Evolutionary conservation across 1,140 invertebrate genomes (phyloP).

Genomic region (Daktulosphaira vitifoliae): DNA sequence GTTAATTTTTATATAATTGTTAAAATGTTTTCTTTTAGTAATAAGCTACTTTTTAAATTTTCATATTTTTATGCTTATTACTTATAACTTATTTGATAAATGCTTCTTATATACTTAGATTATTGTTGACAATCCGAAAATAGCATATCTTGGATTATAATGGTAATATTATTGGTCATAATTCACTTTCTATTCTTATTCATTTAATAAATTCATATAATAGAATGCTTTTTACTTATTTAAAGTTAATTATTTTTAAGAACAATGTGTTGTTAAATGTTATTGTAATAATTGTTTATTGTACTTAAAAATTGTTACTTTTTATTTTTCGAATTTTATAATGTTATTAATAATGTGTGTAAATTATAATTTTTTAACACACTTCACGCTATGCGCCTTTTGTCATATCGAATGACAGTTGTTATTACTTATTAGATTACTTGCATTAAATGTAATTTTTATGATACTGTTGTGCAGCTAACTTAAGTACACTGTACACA

Average conservation of each 20-base stretch:
- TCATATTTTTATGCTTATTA: slow-evolving; percentile 10
- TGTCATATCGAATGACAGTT: neutral
- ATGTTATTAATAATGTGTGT: slow-evolving; percentile 25
- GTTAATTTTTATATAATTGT: slow-evolving; percentile 26
- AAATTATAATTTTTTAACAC: slow-evolving; percentile 25
- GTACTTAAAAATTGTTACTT: slow-evolving; percentile 23
- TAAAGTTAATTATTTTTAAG: slow-evolving; percentile 3
- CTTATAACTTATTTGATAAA: neutral
- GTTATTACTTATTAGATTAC: too few relatives aligned
- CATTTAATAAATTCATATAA: neutral
- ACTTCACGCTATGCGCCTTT: slow-evolving; percentile 17
- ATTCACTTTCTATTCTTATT: too few relatives aligned
- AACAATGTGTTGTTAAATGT: neutral
- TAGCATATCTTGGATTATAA: slow-evolving; percentile 31
- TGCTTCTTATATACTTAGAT: slow-evolving; percentile 20
- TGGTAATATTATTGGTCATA: neutral
- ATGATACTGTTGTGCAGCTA: too few relatives aligned
- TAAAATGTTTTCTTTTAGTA: slow-evolving; percentile 22
- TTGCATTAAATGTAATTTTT: too few relatives aligned
- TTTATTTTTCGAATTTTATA: slow-evolving; percentile 26
- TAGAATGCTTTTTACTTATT: slow-evolving; percentile 13
- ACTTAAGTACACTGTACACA: too few relatives aligned
- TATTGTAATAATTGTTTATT: neutral
- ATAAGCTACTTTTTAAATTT: slow-evolving; percentile 8
- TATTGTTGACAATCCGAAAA: slow-evolving; percentile 31